These are phyloP conservation scores for Andrena camellia DNA, from an alignment of 2,888 invertebrate genomes.

Conservation along the genomic window DNA sequence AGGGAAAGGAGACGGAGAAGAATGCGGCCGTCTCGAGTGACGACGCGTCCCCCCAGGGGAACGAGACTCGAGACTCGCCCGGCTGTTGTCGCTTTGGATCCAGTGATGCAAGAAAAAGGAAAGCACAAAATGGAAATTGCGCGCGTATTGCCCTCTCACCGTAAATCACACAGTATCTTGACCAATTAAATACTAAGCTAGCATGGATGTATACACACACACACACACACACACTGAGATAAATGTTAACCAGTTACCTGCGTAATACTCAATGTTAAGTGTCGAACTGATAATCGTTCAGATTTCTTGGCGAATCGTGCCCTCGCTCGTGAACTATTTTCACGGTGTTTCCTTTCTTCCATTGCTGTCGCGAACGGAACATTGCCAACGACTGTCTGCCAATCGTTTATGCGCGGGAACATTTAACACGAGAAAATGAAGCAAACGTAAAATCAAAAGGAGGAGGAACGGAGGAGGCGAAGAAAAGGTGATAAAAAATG, in stretches of 20 bases:
- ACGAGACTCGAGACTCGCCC: neutral
- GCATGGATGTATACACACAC: conserved; percentile 65
- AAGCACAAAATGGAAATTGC: conserved; percentile 50
- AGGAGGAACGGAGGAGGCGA: conserved; percentile 7
- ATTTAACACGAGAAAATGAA: conserved; percentile 9
- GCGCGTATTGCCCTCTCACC: conserved; percentile 55
- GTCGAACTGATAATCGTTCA: conserved; percentile 48
- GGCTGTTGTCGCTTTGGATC: conserved; percentile 6
- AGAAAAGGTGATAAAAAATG: neutral
- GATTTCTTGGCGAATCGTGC: conserved; percentile 40
- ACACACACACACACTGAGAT: conserved; percentile 66
- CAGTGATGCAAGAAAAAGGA: neutral
- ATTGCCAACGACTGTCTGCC: conserved; percentile 57
- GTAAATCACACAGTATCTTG: conserved; percentile 68
- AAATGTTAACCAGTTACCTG: conserved; percentile 65
- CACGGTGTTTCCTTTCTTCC: conserved; percentile 55
- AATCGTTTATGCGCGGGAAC: conserved; percentile 49
- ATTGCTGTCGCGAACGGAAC: conserved; percentile 20
- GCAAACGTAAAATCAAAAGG: conserved; percentile 5
- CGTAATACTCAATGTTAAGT: conserved; percentile 59
- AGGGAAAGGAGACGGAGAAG: neutral
- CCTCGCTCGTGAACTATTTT: conserved; percentile 39
- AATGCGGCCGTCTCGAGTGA: neutral
- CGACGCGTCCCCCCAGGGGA: neutral
- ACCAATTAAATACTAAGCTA: conserved; percentile 78